Evolutionary conservation across 2,113 vertebrate species (phyloP), one percentile per base, ranked within the genome.

Genomic region (Apteryx mantelli): DNA sequence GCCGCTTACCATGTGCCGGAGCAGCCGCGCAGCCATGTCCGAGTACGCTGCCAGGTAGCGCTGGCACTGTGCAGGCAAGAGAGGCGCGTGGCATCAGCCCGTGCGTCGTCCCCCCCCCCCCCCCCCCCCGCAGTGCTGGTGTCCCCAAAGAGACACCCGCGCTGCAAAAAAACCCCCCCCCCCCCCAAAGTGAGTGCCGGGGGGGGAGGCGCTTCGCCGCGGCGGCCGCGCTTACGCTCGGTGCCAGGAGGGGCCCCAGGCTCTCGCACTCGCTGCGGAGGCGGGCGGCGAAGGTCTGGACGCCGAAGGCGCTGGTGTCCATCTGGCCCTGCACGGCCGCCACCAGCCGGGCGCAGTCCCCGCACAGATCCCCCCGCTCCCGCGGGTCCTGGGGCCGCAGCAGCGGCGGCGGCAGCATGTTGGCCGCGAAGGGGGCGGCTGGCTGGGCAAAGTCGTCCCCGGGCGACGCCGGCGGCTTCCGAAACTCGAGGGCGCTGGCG

Each of bases 11-110:
- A n/a, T 36, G 30, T 98, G 97, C 97, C 81, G 98, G 86, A 99
- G 94, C 96, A 99, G 96, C 86, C 96, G 93, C 44, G 99, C 4
- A 4, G 98, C 94, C 0, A 93, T 26, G 9, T 95, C 82, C 0
- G 75, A 94, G 5, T 99, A 98, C 95, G 98, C 92, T 7, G 86
- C 89, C 73, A 99, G 50, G 16, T 99, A 99, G 88, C 88, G 95
- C 97, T 99, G 99, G 96, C 99, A 99, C 99, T 36, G 36, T 99
- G 42, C 42, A 10, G 42, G 42, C 11, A 10, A 42, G 42, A 42
- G 42, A 42, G 42, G 13, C 9, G 42, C 42, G 7, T 36, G 42
- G 42, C 42, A 13, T 42, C 42, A 42, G 36, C 42, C 42, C 10
- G 9, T 42, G 42, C 42, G 42, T 42, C n/a, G n/a, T n/a, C n/a